Evolutionary conservation across 2,797 vertebrate species (phyloP), one percentile per base, ranked within the genome.

Genomic region (Tauraco hartlaubi): DNA sequence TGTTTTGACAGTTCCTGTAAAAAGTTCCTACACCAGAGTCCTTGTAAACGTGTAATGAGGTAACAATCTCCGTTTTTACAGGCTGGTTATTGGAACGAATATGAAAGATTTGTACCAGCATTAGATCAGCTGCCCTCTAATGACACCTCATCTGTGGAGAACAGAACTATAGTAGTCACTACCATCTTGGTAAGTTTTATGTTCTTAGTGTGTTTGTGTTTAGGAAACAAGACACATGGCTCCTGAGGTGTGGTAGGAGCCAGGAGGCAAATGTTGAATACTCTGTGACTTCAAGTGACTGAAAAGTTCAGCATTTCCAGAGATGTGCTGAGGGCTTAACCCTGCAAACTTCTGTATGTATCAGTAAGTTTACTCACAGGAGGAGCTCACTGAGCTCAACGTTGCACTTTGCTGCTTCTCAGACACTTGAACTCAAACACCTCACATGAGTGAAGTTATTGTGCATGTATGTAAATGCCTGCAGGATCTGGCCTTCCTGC

Each of bases 41-140:
- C 49, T 78, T 78, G 48, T 58, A 94, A 96, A 94, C 11, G 13
- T 26, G 31, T 72, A 92, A 91, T 19, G 28, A 73, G 39, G 52
- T 96, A 75, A 97, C 61, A 59, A 88, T 92, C 92, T 88, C 84
- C 92, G 28, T 97, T 98, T 98, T 99, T 98, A 76, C 98, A 99
- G 99, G 99, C 99, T 89, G 99, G 99, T 93, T 99, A 99, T 98
- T 99, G 99, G 99, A 99, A 99, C 91, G 99, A 99, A 94, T 99
- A 99, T 98, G 98, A 99, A 91, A 98, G 99, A 95, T 99, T 99
- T 98, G 99, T 99, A 98, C 99, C 99, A 98, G 98, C 99, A 95
- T 98, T 99, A 93, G 99, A 99, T 97, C 98, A 98, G 96, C 99
- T 99, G 97, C 98, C 98, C 63, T 98, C 98, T 98, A 99, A 99